Evolutionary conservation across 2,888 invertebrate species (phyloP).

Genomic region (Tenodera sinensis): DNA sequence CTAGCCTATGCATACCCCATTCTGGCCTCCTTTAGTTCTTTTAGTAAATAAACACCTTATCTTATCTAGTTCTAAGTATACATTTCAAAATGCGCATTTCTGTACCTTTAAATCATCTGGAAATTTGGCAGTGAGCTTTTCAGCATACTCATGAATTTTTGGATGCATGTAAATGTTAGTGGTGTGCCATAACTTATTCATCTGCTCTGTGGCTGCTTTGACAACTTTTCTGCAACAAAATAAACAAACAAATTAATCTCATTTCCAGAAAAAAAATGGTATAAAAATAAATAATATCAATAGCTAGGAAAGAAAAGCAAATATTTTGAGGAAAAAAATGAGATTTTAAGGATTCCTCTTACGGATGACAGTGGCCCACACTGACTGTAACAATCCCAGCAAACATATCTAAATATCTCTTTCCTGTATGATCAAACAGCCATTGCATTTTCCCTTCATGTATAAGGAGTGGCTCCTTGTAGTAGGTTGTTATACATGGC

Average conservation of each 20-base stretch:
- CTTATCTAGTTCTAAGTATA: no score
- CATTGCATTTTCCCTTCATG: constrained; percentile 89
- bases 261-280: no score
- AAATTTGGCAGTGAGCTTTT: constrained; percentile 72
- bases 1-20: no score
- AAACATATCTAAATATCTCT: constrained; percentile 89
- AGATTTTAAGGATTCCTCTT: constrained; percentile 46
- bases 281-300: no score
- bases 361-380: constrained; percentile 98
- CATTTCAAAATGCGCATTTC: not conserved
- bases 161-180: constrained; percentile 90
- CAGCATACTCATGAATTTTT: constrained; percentile 85
- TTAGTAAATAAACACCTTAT: no score
- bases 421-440: constrained; percentile 82
- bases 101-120: constrained; percentile 80
- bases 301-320: no score
- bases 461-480: constrained; percentile 78
- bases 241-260: not conserved
- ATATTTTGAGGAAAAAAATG: no score
- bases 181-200: constrained; percentile 83
- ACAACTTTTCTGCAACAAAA: constrained; percentile 70
- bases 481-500: constrained; percentile 69
- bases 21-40: no score
- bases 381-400: constrained; percentile 97
- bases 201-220: constrained; percentile 73